A percentile compares a stretch with the other conserved stretches of the same genome.
These are phyloP conservation scores for Amphimallon solstitiale DNA, from an alignment of 2,888 invertebrate species.

Conservation along the genomic window DNA sequence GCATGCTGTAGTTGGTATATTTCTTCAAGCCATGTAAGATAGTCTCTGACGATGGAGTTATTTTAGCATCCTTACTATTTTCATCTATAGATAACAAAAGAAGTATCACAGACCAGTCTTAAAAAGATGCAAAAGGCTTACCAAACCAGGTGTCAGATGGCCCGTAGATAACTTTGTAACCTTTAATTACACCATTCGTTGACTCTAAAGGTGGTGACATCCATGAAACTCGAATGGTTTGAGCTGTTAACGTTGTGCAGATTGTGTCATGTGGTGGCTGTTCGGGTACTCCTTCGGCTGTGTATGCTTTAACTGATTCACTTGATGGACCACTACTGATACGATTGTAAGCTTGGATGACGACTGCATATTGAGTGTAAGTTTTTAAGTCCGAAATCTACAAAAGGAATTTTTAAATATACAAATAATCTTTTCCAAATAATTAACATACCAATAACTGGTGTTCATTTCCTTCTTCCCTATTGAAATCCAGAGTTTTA, in stretches of 20 bases:
- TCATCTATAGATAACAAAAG: conserved; percentile 71
- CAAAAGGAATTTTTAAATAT: conserved; percentile 6
- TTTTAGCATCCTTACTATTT: conserved; percentile 90
- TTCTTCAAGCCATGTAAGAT: conserved; percentile 93
- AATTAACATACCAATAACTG: conserved; percentile 68
- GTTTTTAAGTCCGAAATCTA: conserved; percentile 68
- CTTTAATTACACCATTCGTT: conserved; percentile 94
- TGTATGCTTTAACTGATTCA: conserved; percentile 88
- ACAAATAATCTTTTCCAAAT: too few species aligned
- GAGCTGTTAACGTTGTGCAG: conserved; percentile 92
- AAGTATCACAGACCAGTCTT: not conserved
- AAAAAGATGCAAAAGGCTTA: conserved; percentile 64
- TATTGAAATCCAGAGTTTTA: conserved; percentile 90
- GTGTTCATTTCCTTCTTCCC: conserved; percentile 92
- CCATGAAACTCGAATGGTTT: conserved; percentile 95
- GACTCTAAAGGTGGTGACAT: conserved; percentile 90
- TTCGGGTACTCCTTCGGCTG: conserved; percentile 93
- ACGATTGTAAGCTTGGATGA: conserved; percentile 94
- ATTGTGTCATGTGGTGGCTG: conserved; percentile 92
- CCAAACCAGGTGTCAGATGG: conserved; percentile 93
- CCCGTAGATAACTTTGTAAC: conserved; percentile 93
- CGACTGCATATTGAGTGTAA: conserved; percentile 95
- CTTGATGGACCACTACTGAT: conserved; percentile 93
- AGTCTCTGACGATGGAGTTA: conserved; percentile 91
- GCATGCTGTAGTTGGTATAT: conserved; percentile 97